Base-by-base conservation (phyloP, 2,113 vertebrate species). In the Vidua chalybeata region DNA sequence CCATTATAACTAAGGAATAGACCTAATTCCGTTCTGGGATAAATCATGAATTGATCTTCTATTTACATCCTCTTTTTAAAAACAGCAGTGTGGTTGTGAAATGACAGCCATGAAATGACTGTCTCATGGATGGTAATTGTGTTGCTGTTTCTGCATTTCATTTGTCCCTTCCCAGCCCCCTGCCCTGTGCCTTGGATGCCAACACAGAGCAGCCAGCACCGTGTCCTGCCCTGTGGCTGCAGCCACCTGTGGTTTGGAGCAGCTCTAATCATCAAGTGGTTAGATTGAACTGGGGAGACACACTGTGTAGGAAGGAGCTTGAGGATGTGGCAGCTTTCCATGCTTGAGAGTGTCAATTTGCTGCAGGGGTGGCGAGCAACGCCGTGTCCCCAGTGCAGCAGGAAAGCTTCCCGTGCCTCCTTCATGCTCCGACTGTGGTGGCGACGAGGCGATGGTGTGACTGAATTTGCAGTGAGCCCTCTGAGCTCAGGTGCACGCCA, bases 1-100 rank as follows among this genome's bases (percentile, higher is more conserved):
- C 87, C 73, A 84, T 95, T 95, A 89, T 39, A 96, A 84, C 30
- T 86, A 87, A 96, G 80, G 62, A 96, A 92, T 71, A 93, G 55
- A 45, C 27, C 84, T 95, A 91, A 94, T 94, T 96, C 71, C 31
- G 11, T 56, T 62, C 8, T 63, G 71, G 94, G 93, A 95, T 77
- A 59, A 35, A 35, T 26, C n/a, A 59, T 11, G 15, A 35, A 26
- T 59, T 37, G n/a, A 59, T 37, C 58, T 37, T 37, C 58, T n/a
- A 26, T 37, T 16, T 26, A 26, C 0, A 3, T 59, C n/a, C 58
- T 37, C 58, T 37, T 59, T 59, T 59, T 37, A 11, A 37, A 58
- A 37, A 35, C 58, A 37, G 23, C 5, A 2, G 23, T 37, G 14
- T 67, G 35, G 33, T 15, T 35, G 35, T 35, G 35, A 35, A 35